Evolutionary conservation across 1,140 invertebrate species (phyloP), one percentile per base, ranked within the genome.

Genomic region (Drosophila ambigua): DNA sequence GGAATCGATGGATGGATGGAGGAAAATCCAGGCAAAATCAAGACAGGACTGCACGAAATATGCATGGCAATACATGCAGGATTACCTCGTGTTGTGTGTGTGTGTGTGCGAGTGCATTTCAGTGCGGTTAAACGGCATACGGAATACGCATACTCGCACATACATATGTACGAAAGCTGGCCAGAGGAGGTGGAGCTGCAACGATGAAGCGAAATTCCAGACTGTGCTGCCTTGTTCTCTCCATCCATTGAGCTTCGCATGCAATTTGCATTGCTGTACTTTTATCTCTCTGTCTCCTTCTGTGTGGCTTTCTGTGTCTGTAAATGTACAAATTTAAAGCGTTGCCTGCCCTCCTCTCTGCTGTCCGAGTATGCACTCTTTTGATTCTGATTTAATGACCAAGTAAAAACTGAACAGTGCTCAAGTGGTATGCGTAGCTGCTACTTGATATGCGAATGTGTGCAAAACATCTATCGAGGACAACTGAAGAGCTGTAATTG

Each of bases 211-310:
- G 51, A 77, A 66, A 72, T 62, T 55, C 31, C 23, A 49, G 20
- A 49, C 50, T 39, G 24, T 64, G 45, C 23, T 64, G 65, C 54
- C 46, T 48, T 58, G 48, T 55, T 50, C 23, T 26, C 41, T 52
- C 50, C 20, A 61, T 76, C 76, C 72, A 75, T 76, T 76, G 72
- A 61, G 51, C 55, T 71, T 77, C 41, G 71, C 81, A 68, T 71
- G 50, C 64, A 85, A 84, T 66, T 80, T 80, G 57, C 81, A 84
- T 85, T 68, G 52, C 63, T 68, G 45, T 77, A 84, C 85, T 81
- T 77, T 77, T 71, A 71, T 75, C 45, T 41, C 46, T 54, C n/a
- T 45, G 7, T 28, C 6, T 46, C 26, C 16, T 31, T 46, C 44
- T 49, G 50, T 31, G 9, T 11, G 31, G 7, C 3, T 35, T 39